These are phyloP conservation scores for Tichodroma muraria DNA, from an alignment of 2,113 vertebrate species.

Conservation along the genomic window DNA sequence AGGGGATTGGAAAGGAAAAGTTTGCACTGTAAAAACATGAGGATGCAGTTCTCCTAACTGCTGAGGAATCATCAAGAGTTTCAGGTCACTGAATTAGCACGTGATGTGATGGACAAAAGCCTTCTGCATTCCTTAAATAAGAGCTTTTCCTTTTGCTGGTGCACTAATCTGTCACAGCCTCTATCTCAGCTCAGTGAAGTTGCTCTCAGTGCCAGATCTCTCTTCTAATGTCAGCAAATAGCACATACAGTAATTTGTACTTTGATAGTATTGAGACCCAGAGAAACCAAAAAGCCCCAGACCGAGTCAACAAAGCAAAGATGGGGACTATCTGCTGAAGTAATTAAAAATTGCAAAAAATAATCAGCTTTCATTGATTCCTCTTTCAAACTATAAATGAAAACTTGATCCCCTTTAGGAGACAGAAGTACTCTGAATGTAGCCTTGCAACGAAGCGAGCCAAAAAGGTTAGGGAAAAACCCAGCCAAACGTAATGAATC, in stretches of 20 bases:
- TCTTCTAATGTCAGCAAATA: background rate
- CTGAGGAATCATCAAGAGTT: conserved; percentile 46
- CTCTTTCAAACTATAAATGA: background rate
- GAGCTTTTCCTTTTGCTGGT: conserved; percentile 44
- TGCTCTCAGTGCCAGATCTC: conserved; percentile 1
- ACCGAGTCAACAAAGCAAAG: background rate
- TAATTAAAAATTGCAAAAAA: background rate
- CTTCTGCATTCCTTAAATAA: conserved; percentile 32
- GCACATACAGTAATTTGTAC: conserved; percentile 28
- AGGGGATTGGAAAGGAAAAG: conserved; percentile 10
- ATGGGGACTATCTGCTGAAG: background rate
- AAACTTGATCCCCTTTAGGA: background rate
- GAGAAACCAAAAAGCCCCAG: background rate
- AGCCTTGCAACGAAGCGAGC: background rate
- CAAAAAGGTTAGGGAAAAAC: background rate
- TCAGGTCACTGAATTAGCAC: conserved; percentile 37
- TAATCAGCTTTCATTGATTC: background rate
- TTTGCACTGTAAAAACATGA: conserved; percentile 42
- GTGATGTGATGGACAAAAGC: conserved; percentile 38
- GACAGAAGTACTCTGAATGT: background rate
- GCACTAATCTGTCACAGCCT: conserved; percentile 5
- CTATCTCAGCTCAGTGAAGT: conserved; percentile 7
- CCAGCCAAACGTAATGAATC: background rate
- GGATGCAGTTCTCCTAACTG: conserved; percentile 32
- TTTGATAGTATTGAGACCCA: background rate